Base-by-base conservation (phyloP, 2,888 invertebrate species). In the Drosophila longiperda region DNA sequence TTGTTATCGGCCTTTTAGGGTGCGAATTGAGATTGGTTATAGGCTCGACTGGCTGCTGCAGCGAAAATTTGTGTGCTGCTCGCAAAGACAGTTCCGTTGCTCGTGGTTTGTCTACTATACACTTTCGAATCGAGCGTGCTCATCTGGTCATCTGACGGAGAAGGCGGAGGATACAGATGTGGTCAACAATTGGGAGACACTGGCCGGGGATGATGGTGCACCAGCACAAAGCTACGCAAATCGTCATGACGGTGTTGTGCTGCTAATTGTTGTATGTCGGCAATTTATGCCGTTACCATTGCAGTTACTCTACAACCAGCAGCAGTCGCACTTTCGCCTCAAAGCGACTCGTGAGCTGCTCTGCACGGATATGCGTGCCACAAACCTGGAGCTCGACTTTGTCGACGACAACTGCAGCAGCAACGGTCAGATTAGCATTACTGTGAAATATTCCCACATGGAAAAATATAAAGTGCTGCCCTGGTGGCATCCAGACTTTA, bases 401-500 rank as follows among this genome's bases (percentile, higher is more conserved):
- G 94, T 94, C 48, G 94, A 94, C 17, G 57, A 80, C 1, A 91
- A 90, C 5, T 80, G 92, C 6, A 81, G 90, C 38, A 64, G 57
- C 20, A 68, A 45, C 23, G 45, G 33, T 12, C 49, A 58, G 38
- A 75, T 84, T 36, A 70, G 81, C 15, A 91, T 92, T 11, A 91
- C 93, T 23, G 92, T 95, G 12, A 91, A 94, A 45, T 92, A 95
- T 64, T 94, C 94, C 68, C 93, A 94, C 29, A 94, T 95, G 40
- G 91, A 93, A 52, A 94, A 94, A 82, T 93, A 94, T 23, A 93
- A 93, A 80, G 94, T 95, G 3, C 82, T 95, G 54, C 95, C 96
- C 78, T 96, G 96, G 96, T 96, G 96, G 96, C 95, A 96, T 92
- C 95, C 94, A 1, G 91, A 92, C 50, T 94, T 94, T 61, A 80